A percentile compares a stretch with the other conserved stretches of the same genome.
Evolutionary conservation across 2,888 invertebrate species (phyloP).

Genomic region (Orgyia antiqua): DNA sequence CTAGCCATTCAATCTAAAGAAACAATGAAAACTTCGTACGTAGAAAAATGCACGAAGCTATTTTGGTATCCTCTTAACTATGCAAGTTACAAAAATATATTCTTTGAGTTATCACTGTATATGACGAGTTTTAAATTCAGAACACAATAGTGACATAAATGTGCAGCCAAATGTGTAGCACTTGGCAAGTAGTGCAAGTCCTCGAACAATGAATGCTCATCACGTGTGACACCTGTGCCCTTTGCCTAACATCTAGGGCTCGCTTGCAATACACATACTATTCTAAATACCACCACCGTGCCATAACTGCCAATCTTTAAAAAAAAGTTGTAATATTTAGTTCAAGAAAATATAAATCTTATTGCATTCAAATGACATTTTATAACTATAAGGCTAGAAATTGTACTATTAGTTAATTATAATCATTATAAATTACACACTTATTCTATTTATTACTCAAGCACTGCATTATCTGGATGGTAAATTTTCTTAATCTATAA

Average conservation of each 20-base stretch:
- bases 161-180: slow-evolving; percentile 49
- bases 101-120: slow-evolving; percentile 17
- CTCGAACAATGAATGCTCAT: slow-evolving; percentile 47
- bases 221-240: slow-evolving; percentile 37
- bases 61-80: too few species aligned
- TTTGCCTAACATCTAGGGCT: too few species aligned
- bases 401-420: slow-evolving; percentile 65
- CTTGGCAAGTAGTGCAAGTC: slow-evolving; percentile 48
- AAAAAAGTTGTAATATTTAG: too few species aligned
- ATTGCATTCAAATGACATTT: slow-evolving; percentile 34
- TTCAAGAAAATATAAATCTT: slow-evolving; percentile 20
- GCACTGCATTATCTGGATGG: slow-evolving; percentile 42
- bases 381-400: slow-evolving; percentile 60
- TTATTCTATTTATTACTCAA: slow-evolving; percentile 22
- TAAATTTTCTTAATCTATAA: slow-evolving; percentile 31
- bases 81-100: slow-evolving; percentile 31
- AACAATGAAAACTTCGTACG: too few species aligned
- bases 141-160: slow-evolving; percentile 48
- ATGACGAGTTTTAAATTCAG: slow-evolving; percentile 23
- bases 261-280: slow-evolving; percentile 44
- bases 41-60: too few species aligned
- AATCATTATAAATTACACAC: slow-evolving; percentile 10
- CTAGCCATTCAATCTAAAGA: too few species aligned
- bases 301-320: slow-evolving; percentile 47
- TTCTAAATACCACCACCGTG: slow-evolving; percentile 38